Percentiles rank a stretch among this genome's conserved stretches.
Evolutionary conservation across 2,888 invertebrate species (phyloP).

Genomic region (Chaetogeoica ovagalla): DNA sequence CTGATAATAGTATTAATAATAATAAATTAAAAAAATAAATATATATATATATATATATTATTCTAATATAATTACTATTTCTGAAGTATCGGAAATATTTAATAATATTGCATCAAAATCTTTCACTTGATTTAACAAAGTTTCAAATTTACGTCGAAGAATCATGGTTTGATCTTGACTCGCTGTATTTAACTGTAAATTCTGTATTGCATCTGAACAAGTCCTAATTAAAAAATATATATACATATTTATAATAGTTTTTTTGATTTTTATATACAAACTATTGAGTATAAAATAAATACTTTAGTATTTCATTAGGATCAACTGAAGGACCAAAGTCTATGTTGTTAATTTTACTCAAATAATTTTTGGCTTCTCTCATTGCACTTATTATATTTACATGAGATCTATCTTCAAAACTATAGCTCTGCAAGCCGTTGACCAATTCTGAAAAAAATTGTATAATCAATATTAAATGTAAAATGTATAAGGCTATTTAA

Average conservation of each 20-base stretch:
- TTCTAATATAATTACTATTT: conserved; percentile 38
- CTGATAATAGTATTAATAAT: conserved; percentile 57
- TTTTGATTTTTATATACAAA: neutral
- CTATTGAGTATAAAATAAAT: neutral
- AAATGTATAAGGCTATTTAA: too few relatives aligned
- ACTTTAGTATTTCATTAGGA: conserved; percentile 34
- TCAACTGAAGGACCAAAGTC: conserved; percentile 57
- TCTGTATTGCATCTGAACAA: conserved; percentile 37
- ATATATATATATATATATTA: neutral
- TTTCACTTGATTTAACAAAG: conserved; percentile 44
- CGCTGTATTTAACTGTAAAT: conserved; percentile 26
- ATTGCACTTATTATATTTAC: conserved; percentile 58
- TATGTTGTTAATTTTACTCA: conserved; percentile 58
- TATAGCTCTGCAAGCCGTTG: conserved; percentile 40
- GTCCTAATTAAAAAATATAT: conserved; percentile 6
- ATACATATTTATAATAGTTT: neutral
- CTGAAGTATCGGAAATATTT: conserved; percentile 39
- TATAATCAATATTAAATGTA: too few relatives aligned
- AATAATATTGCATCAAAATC: conserved; percentile 35
- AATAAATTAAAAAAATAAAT: conserved; percentile 55
- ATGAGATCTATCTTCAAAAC: conserved; percentile 55
- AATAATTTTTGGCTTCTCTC: conserved; percentile 59
- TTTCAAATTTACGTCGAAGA: conserved; percentile 42
- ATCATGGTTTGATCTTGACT: conserved; percentile 34
- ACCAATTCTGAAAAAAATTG: conserved; percentile 30